Evolutionary conservation across 2,888 invertebrate species (phyloP).

Genomic region (Oegoconia quadripuncta): DNA sequence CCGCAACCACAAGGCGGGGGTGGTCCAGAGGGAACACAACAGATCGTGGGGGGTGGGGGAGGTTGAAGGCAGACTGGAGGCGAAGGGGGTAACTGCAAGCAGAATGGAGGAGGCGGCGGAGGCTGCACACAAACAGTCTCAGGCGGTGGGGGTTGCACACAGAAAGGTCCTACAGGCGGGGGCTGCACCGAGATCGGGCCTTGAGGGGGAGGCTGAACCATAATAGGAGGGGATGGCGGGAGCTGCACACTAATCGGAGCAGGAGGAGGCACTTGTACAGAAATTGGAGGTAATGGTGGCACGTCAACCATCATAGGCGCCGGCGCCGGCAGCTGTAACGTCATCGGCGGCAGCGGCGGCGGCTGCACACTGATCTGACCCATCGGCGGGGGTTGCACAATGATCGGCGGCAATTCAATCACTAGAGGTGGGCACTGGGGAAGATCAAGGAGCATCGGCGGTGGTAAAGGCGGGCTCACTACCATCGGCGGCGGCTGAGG

Average conservation of each 20-base stretch:
- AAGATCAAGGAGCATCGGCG: constrained; percentile 45
- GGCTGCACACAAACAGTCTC: constrained; percentile 46
- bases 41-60: constrained; percentile 35
- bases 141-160: constrained; percentile 53
- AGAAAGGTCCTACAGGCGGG: constrained; percentile 53
- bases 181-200: constrained; percentile 58
- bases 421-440: constrained; percentile 54
- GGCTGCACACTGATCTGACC: constrained; percentile 59
- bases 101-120: constrained; percentile 41
- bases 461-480: constrained; percentile 46
- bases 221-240: constrained; percentile 53
- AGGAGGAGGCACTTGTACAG: constrained; percentile 55
- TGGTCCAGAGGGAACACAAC: constrained; percentile 24
- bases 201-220: constrained; percentile 56
- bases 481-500: constrained; percentile 52
- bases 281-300: constrained; percentile 55
- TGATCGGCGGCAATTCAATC: constrained; percentile 45
- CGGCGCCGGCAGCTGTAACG: constrained; percentile 60
- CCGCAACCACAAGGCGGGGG: constrained; percentile 12
- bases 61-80: constrained; percentile 57
- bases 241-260: constrained; percentile 55
- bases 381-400: constrained; percentile 39
- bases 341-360: constrained; percentile 53
- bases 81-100: constrained; percentile 53
- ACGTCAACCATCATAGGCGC: constrained; percentile 63